Evolutionary conservation across 2,888 invertebrate genomes (phyloP), one percentile per base, ranked within the genome.

Genomic region (Caprella mutica): DNA sequence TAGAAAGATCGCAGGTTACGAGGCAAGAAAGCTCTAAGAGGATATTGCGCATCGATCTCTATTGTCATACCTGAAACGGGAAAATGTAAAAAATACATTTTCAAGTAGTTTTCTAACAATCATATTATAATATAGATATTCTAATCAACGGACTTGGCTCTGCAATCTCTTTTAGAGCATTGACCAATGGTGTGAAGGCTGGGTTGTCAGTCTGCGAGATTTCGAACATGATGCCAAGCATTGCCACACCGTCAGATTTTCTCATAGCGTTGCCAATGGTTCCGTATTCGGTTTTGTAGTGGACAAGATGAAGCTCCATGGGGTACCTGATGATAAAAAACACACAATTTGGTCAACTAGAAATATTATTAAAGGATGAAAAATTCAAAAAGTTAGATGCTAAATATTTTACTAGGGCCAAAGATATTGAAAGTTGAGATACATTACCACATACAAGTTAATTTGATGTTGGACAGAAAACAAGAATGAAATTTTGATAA

Each of bases 241-340:
- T 84, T 1, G 80, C 79, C 33, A 85, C 69, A 29, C 82, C 83
- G 56, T 77, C 74, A 17, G 75, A 71, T 56, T 78, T 69, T 40
- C 73, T 69, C 1, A 76, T 69, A 0, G 83, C 82, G 64, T 74
- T 73, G 0, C 71, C 68, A 12, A 80, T 71, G 65, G 74, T 77
- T 1, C 68, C 69, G 67, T 77, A 81, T 21, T 71, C 68, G 23
- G 72, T 71, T 21, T 84, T 84, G 70, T 81, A 85, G 71, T 85
- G 86, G 0, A 87, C 86, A 54, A 85, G 80, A 69, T 87, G 87
- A 44, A 84, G 82, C 73, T 85, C 85, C 73, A 83, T 83, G 0
- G 80, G 83, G 67, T 80, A 85, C 63, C 84, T 81, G 69, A n/a
- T n/a, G n/a, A n/a, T n/a, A n/a, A n/a, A n/a, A n/a, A n/a, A n/a